Conservation (phyloP, 2,113 vertebrate genomes). For the Ancistrus triradiatus region DNA sequence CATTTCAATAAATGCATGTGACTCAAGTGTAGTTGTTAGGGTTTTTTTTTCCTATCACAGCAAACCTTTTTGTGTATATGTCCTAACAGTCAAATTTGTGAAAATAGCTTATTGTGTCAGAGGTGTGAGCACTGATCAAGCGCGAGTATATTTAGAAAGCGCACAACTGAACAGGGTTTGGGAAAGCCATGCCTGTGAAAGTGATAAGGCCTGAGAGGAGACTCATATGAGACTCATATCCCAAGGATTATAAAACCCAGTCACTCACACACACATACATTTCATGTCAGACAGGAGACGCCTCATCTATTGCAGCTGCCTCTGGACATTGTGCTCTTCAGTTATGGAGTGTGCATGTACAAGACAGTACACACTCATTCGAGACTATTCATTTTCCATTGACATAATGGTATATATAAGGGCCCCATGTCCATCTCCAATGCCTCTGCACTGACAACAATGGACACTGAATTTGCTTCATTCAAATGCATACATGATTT, state of each 20-base stretch:
- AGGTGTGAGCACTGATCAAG: constrained; percentile 26
- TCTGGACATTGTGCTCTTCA: constrained; percentile 28
- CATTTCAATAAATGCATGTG: background rate
- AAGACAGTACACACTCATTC: background rate
- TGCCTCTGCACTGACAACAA: no score
- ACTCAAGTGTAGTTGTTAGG: background rate
- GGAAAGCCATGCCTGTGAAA: constrained; percentile 45
- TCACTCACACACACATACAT: constrained; percentile 33
- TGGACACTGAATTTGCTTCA: no score
- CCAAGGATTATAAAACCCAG: constrained; percentile 44
- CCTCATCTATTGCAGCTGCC: constrained; percentile 37
- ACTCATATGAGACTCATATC: constrained; percentile 51
- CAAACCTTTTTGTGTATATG: no score
- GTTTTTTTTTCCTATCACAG: no score
- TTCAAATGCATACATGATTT: no score
- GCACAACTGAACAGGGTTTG: constrained; percentile 46
- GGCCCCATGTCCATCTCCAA: no score
- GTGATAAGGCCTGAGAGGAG: constrained; percentile 46
- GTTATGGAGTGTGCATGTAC: background rate
- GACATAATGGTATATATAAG: no score
- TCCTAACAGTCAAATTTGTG: constrained; percentile 34
- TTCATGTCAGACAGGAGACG: constrained; percentile 35
- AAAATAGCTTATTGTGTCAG: constrained; percentile 48
- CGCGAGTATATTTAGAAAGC: constrained; percentile 41
- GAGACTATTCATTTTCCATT: no score